Base-by-base conservation (phyloP, 2,888 invertebrate genomes). In the Ametastegia equiseti region DNA sequence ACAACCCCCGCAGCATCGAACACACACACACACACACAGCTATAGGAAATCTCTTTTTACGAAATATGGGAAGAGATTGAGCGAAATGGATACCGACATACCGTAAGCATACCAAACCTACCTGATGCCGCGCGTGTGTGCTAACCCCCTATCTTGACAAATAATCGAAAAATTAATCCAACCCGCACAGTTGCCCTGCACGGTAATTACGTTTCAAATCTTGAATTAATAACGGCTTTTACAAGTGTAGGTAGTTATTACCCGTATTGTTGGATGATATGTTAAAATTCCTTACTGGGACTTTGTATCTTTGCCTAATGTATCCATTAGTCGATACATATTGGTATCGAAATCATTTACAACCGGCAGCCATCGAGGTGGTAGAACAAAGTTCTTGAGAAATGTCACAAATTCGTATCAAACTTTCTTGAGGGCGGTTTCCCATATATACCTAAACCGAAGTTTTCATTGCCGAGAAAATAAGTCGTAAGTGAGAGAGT, bases 31-130 rank as follows among this genome's bases (percentile, higher is more conserved):
- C n/a, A n/a, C n/a, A n/a, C n/a, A n/a, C 75, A 11, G 75, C 50
- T 36, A 50, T n/a, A 54, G 75, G 45, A 7, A 60, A 57, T 60
- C 36, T 60, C 39, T 78, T 63, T 78, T 78, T 45, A 60, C 27
- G 75, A 75, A 78, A 78, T 78, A 78, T 78, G 60, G 60, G 60
- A 60, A 60, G 63, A 78, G 78, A 60, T 78, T 78, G 39, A 78
- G 60, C 30, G 78, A 63, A 60, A 78, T 63, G 60, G 45, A 78
- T 78, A 2, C 39, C 2, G 30, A 19, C 45, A n/a, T 50, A 11
- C 33, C 39, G 45, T 30, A 6, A 60, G 60, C 27, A 30, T 30
- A 30, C 11, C 63, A 11, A 7, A 11, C 63, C 11, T 30, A n/a
- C n/a, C n/a, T n/a, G n/a, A n/a, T n/a, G n/a, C n/a, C n/a, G n/a